Conservation (phyloP, 53 echinoderm and acorn worm species). For the Hippasteria phrygiana region DNA sequence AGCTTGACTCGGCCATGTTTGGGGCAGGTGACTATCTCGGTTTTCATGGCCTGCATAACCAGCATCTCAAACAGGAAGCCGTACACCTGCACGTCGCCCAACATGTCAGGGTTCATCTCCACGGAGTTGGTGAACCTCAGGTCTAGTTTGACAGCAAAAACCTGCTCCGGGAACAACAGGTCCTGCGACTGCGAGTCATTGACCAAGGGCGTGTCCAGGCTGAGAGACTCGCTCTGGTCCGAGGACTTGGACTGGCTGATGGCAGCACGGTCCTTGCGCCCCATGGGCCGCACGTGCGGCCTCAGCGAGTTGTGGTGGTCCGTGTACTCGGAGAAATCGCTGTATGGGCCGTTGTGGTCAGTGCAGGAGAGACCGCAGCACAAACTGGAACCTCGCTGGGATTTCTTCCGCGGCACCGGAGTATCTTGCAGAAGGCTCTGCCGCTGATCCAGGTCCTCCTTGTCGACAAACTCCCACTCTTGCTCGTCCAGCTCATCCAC, state of each 20-base stretch:
- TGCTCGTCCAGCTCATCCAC: conserved; percentile 84
- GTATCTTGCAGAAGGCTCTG: conserved; percentile 61
- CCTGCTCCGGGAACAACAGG: conserved; percentile 62
- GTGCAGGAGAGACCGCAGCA: conserved; percentile 82
- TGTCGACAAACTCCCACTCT: conserved; percentile 92
- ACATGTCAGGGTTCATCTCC: conserved; percentile 59
- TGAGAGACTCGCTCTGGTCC: conserved; percentile 59
- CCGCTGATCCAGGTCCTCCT: conserved; percentile 55
- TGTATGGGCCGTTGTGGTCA: conserved; percentile 21
- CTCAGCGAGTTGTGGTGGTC: conserved; percentile 7
- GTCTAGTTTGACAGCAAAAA: conserved; percentile 49
- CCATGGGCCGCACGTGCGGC: conserved; percentile 26
- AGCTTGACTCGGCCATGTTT: conserved; percentile 84
- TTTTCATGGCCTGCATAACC: conserved; percentile 88
- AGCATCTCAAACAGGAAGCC: conserved; percentile 95
- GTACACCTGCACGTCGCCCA: conserved; percentile 76
- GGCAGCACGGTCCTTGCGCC: conserved; percentile 34
- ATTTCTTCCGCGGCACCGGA: conserved; percentile 19
- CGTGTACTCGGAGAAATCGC: conserved; percentile 2
- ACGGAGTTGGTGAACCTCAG: conserved; percentile 66
- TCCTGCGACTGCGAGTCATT: conserved; percentile 54
- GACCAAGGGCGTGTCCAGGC: conserved; percentile 50
- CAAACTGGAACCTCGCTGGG: conserved; percentile 43
- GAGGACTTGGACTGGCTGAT: conserved; percentile 50
- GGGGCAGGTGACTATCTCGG: conserved; percentile 86